Evolutionary conservation across 64 coral and sea anemone species (phyloP).

Genomic region (Dendrophyllia cribrosa): DNA sequence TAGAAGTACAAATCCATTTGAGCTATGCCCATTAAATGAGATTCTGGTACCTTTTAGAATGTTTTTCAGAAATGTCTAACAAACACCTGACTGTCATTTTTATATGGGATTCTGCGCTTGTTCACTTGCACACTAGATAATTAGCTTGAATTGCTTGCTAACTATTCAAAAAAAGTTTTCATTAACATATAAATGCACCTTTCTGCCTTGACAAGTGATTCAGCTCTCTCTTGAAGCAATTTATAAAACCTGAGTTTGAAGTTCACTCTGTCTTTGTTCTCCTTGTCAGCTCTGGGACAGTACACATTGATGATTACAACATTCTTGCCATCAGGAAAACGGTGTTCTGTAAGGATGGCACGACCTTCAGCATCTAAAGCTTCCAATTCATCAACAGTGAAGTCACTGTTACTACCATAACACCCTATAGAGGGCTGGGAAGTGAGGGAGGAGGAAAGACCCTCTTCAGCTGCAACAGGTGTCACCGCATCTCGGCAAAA

Average conservation of each 20-base stretch:
- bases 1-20: too few relatives aligned
- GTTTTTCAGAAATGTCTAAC: too few relatives aligned
- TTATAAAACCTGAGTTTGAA: constrained; percentile 94
- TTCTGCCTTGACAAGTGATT: constrained; percentile 74
- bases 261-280: constrained; percentile 93
- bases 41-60: too few relatives aligned
- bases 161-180: too few relatives aligned
- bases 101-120: too few relatives aligned
- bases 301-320: constrained; percentile 96
- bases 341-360: constrained; percentile 86
- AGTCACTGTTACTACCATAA: constrained; percentile 68
- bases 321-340: constrained; percentile 16
- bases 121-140: too few relatives aligned
- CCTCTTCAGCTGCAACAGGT: constrained; percentile 89
- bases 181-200: constrained; percentile 44
- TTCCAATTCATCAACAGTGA: constrained; percentile 72
- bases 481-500: constrained; percentile 86
- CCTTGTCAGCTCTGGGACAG: constrained; percentile 92
- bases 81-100: too few relatives aligned
- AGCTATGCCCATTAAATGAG: too few relatives aligned
- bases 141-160: too few relatives aligned
- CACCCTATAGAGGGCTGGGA: constrained; percentile 62
- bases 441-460: constrained; percentile 49
- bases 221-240: constrained; percentile 78
- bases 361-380: constrained; percentile 88